Percentiles rank a stretch among this genome's conserved stretches.
phyloP scores from a whole-genome alignment of 2,888 invertebrate species.

The Tachina lurida region DNA sequence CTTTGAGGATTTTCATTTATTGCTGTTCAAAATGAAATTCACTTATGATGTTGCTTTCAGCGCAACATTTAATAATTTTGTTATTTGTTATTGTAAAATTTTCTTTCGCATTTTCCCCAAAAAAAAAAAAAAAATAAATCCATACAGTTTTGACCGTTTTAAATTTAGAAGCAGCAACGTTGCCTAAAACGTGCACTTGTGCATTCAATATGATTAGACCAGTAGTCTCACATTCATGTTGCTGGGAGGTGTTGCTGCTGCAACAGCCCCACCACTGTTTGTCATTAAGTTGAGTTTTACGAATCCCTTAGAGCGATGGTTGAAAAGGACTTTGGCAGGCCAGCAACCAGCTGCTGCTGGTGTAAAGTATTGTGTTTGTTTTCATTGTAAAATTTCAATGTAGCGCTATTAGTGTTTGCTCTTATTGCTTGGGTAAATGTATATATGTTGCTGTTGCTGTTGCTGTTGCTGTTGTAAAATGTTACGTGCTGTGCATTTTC shows the following conservation, averaged over 20 bases:
- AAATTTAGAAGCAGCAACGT: neutral
- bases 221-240: neutral
- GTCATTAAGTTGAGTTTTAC: constrained; percentile 17
- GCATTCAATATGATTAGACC: neutral
- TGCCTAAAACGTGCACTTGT: neutral
- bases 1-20: constrained; percentile 29
- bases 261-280: neutral
- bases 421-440: constrained; percentile 4
- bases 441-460: neutral
- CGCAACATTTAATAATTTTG: constrained; percentile 28
- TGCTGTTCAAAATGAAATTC: constrained; percentile 13
- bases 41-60: neutral
- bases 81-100: constrained; percentile 6
- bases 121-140: neutral
- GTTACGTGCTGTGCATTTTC: constrained; percentile 57
- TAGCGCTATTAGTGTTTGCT: constrained; percentile 44
- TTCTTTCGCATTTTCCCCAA: neutral
- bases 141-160: neutral
- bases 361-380: constrained; percentile 18
- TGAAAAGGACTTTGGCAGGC: constrained; percentile 22
- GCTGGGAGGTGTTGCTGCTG: constrained; percentile 20
- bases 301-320: constrained; percentile 2
- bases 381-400: constrained; percentile 41
- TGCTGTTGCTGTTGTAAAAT: constrained; percentile 23
- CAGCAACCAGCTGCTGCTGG: constrained; percentile 32